Evolutionary conservation across 2,888 invertebrate genomes (phyloP), one percentile per base, ranked within the genome.

Genomic region (Volucella inanis): DNA sequence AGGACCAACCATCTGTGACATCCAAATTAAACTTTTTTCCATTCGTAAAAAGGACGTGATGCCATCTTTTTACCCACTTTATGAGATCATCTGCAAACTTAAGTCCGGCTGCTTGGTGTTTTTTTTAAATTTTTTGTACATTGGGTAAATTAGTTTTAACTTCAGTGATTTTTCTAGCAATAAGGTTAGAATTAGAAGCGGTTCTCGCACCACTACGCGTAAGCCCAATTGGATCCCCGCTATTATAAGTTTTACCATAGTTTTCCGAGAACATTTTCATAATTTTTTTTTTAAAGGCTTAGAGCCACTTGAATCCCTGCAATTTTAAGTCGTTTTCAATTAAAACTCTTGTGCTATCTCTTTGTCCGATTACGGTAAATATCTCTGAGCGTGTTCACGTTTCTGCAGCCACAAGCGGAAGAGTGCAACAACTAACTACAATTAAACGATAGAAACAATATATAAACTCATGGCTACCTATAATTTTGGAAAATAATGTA

Each of bases 21-120:
- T 79, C 70, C 6, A 84, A n/a, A 70, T 79, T 79, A 41, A 79
- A 68, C n/a, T 74, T 74, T 15, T 72, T 83, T 43, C 55, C 59
- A 22, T 78, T 55, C 18, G 61, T 75, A 45, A 75, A 81, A 15
- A 75, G 57, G 11, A 76, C 49, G 2, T 41, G 49, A 9, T 12
- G 39, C 47, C 75, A 65, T 12, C 43, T 41, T 54, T 45, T 57
- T 52, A 1, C n/a, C 14, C 64, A 39, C 18, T 65, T 18, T 9
- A 59, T 22, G 14, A 50, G 74, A 39, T 67, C 61, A 50, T 75
- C 52, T 3, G 80, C 68, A 41, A 75, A 74, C 65, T 64, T 61
- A 4, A 41, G 14, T 52, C 31, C 50, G 22, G 12, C 31, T 15
- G 45, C 14, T 22, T 47, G 54, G 18, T 15, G 2, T 2, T 22